Evolutionary conservation across 2,113 vertebrate genomes (phyloP).

Genomic region (Actinemys pallida): DNA sequence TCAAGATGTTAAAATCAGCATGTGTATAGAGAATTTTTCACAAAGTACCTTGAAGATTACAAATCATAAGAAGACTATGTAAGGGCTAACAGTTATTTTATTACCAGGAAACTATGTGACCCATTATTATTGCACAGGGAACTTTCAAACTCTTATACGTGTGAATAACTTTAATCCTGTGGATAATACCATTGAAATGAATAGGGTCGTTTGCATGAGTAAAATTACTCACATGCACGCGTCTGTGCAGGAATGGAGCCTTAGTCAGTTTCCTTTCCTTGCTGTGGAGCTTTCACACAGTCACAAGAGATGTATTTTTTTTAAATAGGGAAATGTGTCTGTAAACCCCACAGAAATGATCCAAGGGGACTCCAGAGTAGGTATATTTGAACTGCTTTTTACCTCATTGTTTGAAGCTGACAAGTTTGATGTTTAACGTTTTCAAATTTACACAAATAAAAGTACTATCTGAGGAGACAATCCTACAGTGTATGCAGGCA

Average conservation of each 20-base stretch:
- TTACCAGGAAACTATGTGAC: rapidly evolving
- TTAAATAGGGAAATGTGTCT: background rate
- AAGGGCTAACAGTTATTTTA: background rate
- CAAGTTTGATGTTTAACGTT: background rate
- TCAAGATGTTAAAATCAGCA: background rate
- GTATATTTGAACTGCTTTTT: background rate
- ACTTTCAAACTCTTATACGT: rapidly evolving
- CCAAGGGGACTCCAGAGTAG: background rate
- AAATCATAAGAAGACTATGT: background rate
- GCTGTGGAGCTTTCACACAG: background rate
- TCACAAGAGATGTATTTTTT: background rate
- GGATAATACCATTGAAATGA: background rate
- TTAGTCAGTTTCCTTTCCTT: background rate
- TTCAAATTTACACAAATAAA: background rate
- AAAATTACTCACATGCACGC: background rate
- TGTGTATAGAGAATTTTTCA: background rate
- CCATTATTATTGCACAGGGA: rapidly evolving
- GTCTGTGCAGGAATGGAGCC: background rate
- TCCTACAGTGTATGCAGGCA: background rate
- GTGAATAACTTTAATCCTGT: rapidly evolving
- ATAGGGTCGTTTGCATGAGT: background rate
- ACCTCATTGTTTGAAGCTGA: background rate
- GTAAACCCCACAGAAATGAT: background rate
- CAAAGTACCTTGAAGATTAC: background rate
- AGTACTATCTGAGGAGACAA: too few species aligned